These are phyloP conservation scores for Peromyscus polionotus DNA, from an alignment of 2,113 vertebrate species.

Conservation along the genomic window DNA sequence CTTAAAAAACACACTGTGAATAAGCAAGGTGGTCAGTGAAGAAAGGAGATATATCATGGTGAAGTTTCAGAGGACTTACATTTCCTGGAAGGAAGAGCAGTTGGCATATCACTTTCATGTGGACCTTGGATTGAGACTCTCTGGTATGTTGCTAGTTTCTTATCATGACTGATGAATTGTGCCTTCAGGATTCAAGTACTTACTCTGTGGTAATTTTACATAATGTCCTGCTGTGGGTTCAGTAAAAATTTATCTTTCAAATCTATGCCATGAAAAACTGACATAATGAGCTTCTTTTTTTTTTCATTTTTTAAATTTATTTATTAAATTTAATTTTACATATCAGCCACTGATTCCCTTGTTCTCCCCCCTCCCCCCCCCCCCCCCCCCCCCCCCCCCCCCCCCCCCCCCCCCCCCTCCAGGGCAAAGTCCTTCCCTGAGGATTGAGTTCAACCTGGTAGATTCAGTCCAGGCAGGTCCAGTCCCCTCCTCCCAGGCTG, in stretches of 20 bases:
- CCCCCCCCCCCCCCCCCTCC: no score
- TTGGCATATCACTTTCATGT: not conserved
- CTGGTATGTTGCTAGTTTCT: not conserved
- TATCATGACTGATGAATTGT: no score
- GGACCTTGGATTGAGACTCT: not conserved
- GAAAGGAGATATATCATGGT: not conserved
- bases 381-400: no score
- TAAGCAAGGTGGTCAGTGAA: not conserved
- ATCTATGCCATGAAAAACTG: not conserved
- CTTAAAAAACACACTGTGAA: not conserved
- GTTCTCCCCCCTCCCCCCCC: no score
- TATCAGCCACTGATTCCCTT: no score
- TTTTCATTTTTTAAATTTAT: no score
- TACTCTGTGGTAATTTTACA: not conserved
- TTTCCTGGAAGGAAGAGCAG: not conserved
- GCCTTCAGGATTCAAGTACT: not conserved
- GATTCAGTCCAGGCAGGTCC: no score
- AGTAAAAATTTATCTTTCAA: slow-evolving; percentile 1
- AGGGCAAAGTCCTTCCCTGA: no score
- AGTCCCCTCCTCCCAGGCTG: no score
- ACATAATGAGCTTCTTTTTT: slow-evolving; percentile 8
- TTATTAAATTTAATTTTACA: no score
- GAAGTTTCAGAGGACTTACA: not conserved
- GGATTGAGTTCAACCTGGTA: no score
- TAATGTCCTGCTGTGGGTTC: not conserved